Conservation (phyloP, 2,113 vertebrate species). For the Cyanoderma ruficeps region DNA sequence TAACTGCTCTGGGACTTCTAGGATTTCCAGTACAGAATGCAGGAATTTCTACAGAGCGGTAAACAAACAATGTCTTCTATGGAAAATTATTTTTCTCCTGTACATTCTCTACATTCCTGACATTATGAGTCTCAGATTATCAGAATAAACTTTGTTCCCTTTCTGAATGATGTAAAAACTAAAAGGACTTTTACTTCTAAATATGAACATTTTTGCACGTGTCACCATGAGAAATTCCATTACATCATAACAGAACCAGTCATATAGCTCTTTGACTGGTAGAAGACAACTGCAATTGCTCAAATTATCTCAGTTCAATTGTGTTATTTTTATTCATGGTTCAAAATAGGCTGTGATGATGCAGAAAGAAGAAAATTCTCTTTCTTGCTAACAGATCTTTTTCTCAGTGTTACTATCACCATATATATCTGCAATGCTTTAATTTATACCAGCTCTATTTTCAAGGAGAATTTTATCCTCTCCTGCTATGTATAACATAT, state of each 20-base stretch:
- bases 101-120: neutral
- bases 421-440: neutral
- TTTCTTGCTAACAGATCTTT: neutral
- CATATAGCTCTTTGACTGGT: neutral
- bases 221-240: neutral
- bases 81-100: neutral
- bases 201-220: neutral
- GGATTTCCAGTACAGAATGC: neutral
- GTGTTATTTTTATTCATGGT: neutral
- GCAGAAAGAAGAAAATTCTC: neutral
- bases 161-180: neutral
- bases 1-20: neutral
- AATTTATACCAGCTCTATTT: neutral
- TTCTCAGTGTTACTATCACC: neutral
- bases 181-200: neutral
- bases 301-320: neutral
- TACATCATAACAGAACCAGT: neutral
- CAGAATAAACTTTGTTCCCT: neutral
- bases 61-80: neutral
- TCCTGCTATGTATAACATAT: neutral
- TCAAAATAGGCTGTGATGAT: neutral
- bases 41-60: neutral
- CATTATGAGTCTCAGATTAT: neutral
- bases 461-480: neutral
- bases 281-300: neutral